Evolutionary conservation across 2,888 invertebrate genomes (phyloP), one percentile per base, ranked within the genome.

Genomic region (Drosophila mulleri): DNA sequence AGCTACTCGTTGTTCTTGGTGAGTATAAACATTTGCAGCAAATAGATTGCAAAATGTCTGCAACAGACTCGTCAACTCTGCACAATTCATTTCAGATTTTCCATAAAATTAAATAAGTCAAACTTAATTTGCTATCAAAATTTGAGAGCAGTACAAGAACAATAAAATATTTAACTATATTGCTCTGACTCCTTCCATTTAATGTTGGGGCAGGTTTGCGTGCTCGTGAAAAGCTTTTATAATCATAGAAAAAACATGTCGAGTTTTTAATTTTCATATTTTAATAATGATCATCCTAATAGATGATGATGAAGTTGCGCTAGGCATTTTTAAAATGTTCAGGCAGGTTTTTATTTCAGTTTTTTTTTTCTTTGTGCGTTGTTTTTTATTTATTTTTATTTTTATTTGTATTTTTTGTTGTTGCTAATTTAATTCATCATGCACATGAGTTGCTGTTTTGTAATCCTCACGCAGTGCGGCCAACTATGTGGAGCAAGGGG

Each of bases 351-450:
- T 72, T 44, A 26, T 45, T 23, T 45, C 11, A 23, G 35, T 14
- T 39, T 29, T 23, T 29, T 29, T n/a, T 44, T 37, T 47, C 56
- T 9, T 66, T 67, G n/a, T n/a, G n/a, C n/a, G n/a, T n/a, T n/a
- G 56, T 53, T 56, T 11, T 18, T 42, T 18, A 8, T 18, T 41
- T n/a, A 2, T 8, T 11, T 5, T 66, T 68, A 52, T 53, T 61
- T 2, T 41, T n/a, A 11, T n/a, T 41, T 23, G 4, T 23, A 23
- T 16, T 7, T n/a, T n/a, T 20, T n/a, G 47, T 71, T 72, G 67
- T 77, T 79, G 88, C 84, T 81, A 84, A 84, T 88, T 84, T 88
- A 88, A 84, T 84, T 75, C 88, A 84, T 85, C 84, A 84, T 88
- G 81, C 85, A 83, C 88, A 84, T 84, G 84, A 84, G 83, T 84